Evolutionary conservation across 2,797 vertebrate species (phyloP), one percentile per base, ranked within the genome.

Genomic region (Lagorchestes hirsutus): DNA sequence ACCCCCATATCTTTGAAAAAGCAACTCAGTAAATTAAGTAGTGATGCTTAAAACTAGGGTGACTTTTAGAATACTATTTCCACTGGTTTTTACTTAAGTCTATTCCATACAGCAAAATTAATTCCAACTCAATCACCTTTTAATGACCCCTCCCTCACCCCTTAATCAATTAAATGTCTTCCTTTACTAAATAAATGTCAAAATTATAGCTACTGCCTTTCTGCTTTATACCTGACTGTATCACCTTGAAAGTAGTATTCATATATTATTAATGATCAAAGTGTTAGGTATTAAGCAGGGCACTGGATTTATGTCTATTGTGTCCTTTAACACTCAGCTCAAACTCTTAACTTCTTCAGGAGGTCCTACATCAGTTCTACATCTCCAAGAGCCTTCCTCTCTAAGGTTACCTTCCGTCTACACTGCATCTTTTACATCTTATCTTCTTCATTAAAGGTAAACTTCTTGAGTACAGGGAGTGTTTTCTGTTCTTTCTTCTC

Each of bases 1-100:
- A 94, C 59, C 46, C 90, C 50, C 11, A 27, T 94, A 55, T 55
- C 92, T 91, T 95, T 92, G 52, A 91, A 27, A 46, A 50, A 82
- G 94, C 54, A 13, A 93, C 56, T 91, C 93, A 90, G 82, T 96
- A 97, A 96, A 94, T n/a, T 94, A 95, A 13, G 46, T 92, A 62
- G 94, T 95, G 58, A 50, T 90, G 54, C 12, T 54, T 14, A 82
- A 52, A 54, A 54, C 31, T 34, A 5, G 31, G 12, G 34, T 55
- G 28, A 54, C 24, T 54, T 87, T 46, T 50, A 87, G 74, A 87
- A 87, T 3, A 87, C 34, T 93, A 55, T 92, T 94, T 96, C 91
- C 93, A 96, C 13, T 55, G 58, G 22, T 50, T 93, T 12, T 31
- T 90, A 13, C 93, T 95, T 94, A 91, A 31, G 40, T 87, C 40